phyloP scores from a whole-genome alignment of 2,888 invertebrate species.

The Lasioglossum lativentre region DNA sequence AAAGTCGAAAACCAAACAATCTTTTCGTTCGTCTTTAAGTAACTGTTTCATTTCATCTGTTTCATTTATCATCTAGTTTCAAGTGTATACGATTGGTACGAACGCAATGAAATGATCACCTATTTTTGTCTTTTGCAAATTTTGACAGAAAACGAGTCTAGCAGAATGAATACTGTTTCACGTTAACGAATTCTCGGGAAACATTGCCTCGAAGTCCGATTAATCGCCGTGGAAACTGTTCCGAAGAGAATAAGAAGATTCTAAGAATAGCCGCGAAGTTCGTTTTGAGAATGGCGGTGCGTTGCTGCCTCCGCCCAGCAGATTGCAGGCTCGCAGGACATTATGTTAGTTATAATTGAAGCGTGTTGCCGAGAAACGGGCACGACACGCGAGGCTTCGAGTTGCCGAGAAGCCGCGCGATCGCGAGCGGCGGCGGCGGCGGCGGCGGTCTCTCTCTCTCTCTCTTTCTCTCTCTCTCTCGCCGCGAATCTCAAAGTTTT shows the following conservation, averaged over 20 bases:
- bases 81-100: too few relatives aligned
- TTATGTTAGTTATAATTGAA: conserved; percentile 34
- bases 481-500: conserved; percentile 5
- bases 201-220: neutral
- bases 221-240: neutral
- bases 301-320: neutral
- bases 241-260: neutral
- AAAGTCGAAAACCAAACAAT: too few relatives aligned
- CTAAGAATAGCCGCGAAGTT: conserved; percentile 4
- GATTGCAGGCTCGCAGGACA: conserved; percentile 2
- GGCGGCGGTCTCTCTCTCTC: neutral
- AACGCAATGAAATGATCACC: neutral
- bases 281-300: neutral
- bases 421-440: neutral
- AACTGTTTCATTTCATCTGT: too few relatives aligned
- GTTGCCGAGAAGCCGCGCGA: neutral
- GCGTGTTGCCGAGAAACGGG: conserved; percentile 32
- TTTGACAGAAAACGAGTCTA: neutral
- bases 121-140: neutral
- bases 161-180: neutral
- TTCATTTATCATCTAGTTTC: too few relatives aligned
- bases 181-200: neutral
- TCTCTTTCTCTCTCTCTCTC: neutral
- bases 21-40: too few relatives aligned
- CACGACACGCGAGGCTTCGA: conserved; percentile 36